Conservation (phyloP, 1,140 invertebrate species). For the Zophobas atratus region DNA sequence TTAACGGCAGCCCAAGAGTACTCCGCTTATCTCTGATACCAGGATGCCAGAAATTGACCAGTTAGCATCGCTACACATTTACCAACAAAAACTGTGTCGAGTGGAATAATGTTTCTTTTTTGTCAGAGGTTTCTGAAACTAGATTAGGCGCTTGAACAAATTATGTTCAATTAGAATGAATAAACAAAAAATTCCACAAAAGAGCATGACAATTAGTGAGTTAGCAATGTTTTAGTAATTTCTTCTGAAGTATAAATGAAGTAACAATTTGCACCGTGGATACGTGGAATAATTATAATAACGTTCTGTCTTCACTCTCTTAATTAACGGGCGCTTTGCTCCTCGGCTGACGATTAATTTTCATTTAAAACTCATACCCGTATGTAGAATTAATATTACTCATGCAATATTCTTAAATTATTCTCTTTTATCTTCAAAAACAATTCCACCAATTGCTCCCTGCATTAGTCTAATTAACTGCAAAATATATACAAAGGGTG, state of each 20-base stretch:
- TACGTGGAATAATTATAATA: slow-evolving; percentile 54
- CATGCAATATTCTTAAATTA: slow-evolving; percentile 54
- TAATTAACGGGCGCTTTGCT: slow-evolving; percentile 53
- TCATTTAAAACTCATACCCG: slow-evolving; percentile 53
- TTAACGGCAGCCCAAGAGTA: slow-evolving; percentile 33
- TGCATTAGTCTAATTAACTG: slow-evolving; percentile 52
- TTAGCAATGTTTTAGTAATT: slow-evolving; percentile 48
- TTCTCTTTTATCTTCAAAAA: slow-evolving; percentile 50
- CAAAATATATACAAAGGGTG: slow-evolving; percentile 47
- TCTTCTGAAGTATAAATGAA: slow-evolving; percentile 50
- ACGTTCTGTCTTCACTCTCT: slow-evolving; percentile 53
- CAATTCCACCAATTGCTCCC: slow-evolving; percentile 48
- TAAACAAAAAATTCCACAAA: slow-evolving; percentile 37
- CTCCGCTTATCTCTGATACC: slow-evolving; percentile 24
- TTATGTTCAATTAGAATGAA: slow-evolving; percentile 21
- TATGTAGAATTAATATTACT: slow-evolving; percentile 50
- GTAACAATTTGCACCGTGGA: slow-evolving; percentile 48
- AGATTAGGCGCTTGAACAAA: slow-evolving; percentile 21
- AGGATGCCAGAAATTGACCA: slow-evolving; percentile 8
- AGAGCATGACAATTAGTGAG: slow-evolving; percentile 44
- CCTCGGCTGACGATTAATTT: slow-evolving; percentile 53
- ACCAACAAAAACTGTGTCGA: slow-evolving; percentile 12
- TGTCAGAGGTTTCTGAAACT: slow-evolving; percentile 19
- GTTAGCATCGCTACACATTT: slow-evolving; percentile 6
- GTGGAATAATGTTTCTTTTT: slow-evolving; percentile 8